These are phyloP conservation scores for Platysternon megacephalum DNA, from an alignment of 2,113 vertebrate genomes.

Conservation along the genomic window DNA sequence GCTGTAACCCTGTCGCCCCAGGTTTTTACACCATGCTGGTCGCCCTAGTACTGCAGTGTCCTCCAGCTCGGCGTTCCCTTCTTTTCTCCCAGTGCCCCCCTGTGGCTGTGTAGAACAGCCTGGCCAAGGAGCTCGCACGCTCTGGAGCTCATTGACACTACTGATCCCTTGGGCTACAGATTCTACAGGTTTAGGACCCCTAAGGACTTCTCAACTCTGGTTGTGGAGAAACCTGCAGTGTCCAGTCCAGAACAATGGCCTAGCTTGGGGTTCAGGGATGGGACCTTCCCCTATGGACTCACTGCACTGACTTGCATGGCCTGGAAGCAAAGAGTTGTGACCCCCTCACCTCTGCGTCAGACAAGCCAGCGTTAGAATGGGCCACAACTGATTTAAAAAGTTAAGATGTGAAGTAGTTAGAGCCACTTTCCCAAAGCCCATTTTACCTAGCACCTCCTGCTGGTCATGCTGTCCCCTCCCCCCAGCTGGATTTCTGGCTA, in stretches of 20 bases:
- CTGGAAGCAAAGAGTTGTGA: too few species aligned
- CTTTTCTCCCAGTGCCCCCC: rapidly evolving
- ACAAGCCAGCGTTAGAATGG: neutral
- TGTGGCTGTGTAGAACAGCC: neutral
- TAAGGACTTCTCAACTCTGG: too few species aligned
- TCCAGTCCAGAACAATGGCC: too few species aligned
- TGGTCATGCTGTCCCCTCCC: neutral
- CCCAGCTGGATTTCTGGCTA: neutral
- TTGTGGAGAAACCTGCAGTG: too few species aligned
- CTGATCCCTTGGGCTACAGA: rapidly evolving
- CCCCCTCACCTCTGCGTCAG: too few species aligned
- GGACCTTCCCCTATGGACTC: too few species aligned
- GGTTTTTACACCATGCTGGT: neutral
- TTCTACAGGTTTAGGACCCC: too few species aligned
- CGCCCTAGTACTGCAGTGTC: neutral
- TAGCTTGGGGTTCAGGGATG: too few species aligned
- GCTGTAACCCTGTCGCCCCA: neutral
- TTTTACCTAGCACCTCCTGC: neutral
- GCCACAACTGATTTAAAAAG: neutral
- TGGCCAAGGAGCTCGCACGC: neutral
- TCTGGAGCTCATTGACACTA: rapidly evolving
- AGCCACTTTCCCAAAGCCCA: neutral
- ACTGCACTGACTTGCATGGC: too few species aligned
- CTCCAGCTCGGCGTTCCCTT: neutral
- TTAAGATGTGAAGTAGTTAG: neutral